phyloP scores from a whole-genome alignment of 1,140 invertebrate species.

The Brachionus sp. region DNA sequence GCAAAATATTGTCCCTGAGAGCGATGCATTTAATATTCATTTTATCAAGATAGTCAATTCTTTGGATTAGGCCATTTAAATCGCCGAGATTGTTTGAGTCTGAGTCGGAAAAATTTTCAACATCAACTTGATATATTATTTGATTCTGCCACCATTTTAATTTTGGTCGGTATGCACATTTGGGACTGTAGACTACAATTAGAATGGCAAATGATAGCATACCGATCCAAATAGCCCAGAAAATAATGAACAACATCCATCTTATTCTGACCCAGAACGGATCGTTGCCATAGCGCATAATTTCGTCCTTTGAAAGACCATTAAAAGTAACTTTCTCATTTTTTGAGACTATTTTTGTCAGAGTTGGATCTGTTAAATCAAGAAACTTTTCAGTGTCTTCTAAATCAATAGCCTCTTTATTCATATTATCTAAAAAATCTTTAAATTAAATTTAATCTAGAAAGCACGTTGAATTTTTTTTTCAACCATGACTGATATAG shows the following conservation, averaged over 20 bases:
- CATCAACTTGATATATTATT: slow-evolving; percentile 35
- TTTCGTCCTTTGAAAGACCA: slow-evolving; percentile 32
- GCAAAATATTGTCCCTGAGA: neutral
- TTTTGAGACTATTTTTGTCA: neutral
- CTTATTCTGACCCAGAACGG: slow-evolving; percentile 38
- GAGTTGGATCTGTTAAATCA: neutral
- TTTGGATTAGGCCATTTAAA: neutral
- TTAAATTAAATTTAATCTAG: neutral
- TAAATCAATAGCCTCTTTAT: neutral
- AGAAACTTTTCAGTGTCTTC: slow-evolving; percentile 27
- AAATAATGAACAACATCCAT: slow-evolving; percentile 26
- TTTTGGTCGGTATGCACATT: slow-evolving; percentile 18
- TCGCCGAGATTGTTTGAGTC: neutral
- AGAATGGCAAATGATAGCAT: slow-evolving; percentile 19
- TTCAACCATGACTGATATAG: neutral
- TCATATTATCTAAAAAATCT: neutral
- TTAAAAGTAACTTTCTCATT: slow-evolving; percentile 2
- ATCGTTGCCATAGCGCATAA: slow-evolving; percentile 14
- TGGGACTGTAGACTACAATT: slow-evolving; percentile 13
- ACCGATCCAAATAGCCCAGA: neutral
- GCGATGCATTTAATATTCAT: neutral
- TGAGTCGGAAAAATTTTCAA: slow-evolving; percentile 16
- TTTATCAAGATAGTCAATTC: slow-evolving; percentile 10
- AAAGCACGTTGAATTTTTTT: neutral
- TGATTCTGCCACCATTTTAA: slow-evolving; percentile 38